phyloP scores from a whole-genome alignment of 2,797 vertebrate species.

The Chelidonichthys spinosus region DNA sequence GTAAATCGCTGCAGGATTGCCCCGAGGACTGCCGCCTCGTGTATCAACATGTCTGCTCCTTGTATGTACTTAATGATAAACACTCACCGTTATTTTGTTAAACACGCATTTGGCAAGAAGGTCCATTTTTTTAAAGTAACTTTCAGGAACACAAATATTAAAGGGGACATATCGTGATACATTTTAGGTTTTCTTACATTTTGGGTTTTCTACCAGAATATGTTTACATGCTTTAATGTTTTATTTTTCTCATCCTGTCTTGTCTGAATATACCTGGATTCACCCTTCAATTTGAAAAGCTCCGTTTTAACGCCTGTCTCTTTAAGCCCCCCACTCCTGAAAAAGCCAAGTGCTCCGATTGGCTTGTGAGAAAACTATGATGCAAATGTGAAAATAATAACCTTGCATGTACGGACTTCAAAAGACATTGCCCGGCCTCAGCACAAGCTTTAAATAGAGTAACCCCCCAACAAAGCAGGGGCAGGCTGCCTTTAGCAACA shows the following conservation, averaged over 20 bases:
- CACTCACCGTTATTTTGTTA: neutral
- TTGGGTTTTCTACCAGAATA: neutral
- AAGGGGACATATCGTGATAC: neutral
- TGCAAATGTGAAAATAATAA: neutral
- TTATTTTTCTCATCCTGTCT: neutral
- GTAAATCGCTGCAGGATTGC: neutral
- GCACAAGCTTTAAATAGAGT: constrained; percentile 24
- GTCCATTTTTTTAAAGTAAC: neutral
- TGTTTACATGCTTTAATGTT: neutral
- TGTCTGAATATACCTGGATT: neutral
- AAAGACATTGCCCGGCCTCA: neutral
- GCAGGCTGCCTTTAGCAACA: constrained; percentile 29
- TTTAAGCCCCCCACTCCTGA: neutral
- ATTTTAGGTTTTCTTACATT: neutral
- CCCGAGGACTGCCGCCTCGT: neutral
- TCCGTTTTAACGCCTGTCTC: neutral
- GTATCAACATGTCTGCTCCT: constrained; percentile 31
- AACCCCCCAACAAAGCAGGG: neutral
- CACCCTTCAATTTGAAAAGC: neutral
- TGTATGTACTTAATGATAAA: constrained; percentile 5
- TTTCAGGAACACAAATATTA: constrained; percentile 14
- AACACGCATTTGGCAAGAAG: neutral
- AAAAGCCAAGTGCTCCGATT: neutral
- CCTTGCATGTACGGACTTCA: neutral
- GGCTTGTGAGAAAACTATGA: too few relatives aligned